These are phyloP conservation scores for Gallinago jamesoni DNA, from an alignment of 2,113 vertebrate species.

Conservation along the genomic window DNA sequence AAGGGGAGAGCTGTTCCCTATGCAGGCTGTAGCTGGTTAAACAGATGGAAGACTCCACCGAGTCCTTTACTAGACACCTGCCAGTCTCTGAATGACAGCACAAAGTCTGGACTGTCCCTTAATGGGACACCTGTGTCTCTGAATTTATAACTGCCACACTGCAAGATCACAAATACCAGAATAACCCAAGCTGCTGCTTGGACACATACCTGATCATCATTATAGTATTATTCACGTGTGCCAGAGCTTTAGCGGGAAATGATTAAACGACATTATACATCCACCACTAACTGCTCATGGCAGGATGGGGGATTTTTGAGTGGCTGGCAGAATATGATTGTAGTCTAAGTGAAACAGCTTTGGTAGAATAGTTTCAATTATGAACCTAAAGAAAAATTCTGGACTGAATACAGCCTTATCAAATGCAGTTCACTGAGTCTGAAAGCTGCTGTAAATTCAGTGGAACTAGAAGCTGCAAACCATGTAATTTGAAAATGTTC, in stretches of 20 bases:
- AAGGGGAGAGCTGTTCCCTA: fast-evolving
- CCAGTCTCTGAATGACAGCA: conserved; percentile 8
- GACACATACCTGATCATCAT: neutral
- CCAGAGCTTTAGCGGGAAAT: neutral
- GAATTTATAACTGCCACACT: conserved; percentile 8
- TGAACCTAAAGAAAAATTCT: conserved; percentile 62
- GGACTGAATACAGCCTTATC: conserved; percentile 63
- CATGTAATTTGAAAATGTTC: conserved; percentile 77
- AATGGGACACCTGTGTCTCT: conserved; percentile 10
- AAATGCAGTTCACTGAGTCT: conserved; percentile 69
- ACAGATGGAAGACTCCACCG: conserved; percentile 4
- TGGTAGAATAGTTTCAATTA: conserved; percentile 77
- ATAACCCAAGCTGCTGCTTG: neutral
- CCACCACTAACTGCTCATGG: conserved; percentile 1
- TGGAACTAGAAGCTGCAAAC: conserved; percentile 62
- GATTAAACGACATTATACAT: conserved; percentile 27
- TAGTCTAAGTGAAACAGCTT: conserved; percentile 64
- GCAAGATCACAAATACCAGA: neutral
- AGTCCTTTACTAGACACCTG: neutral
- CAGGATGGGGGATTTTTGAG: conserved; percentile 28
- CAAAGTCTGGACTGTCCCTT: neutral
- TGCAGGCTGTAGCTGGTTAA: neutral
- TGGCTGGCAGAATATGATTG: conserved; percentile 32
- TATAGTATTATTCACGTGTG: neutral
- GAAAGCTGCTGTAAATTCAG: conserved; percentile 72